A percentile compares a stretch with the other conserved stretches of the same genome.
These are phyloP conservation scores for Onychomys arenicola DNA, from an alignment of 2,797 vertebrate species.

Conservation along the genomic window DNA sequence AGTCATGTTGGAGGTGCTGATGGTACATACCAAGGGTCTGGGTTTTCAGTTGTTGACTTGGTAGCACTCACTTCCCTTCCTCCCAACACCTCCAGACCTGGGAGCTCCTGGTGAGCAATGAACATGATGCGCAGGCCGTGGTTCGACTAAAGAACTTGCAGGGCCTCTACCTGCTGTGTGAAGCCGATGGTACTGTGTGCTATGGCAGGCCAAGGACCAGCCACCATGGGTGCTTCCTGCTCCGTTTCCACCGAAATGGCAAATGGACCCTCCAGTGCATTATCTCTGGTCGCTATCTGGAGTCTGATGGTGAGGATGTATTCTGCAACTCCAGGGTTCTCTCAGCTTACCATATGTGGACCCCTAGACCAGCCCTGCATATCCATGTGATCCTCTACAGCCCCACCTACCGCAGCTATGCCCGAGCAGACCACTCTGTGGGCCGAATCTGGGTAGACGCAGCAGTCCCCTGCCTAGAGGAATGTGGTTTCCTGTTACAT, in stretches of 20 bases:
- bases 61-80: not conserved
- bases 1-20: not conserved
- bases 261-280: conserved; percentile 83
- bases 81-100: conserved; percentile 77
- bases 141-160: conserved; percentile 77
- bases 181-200: conserved; percentile 71
- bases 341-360: conserved; percentile 82
- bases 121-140: conserved; percentile 68
- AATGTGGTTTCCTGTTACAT: conserved; percentile 83
- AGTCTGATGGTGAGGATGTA: conserved; percentile 81
- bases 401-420: conserved; percentile 73
- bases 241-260: conserved; percentile 80
- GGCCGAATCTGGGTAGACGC: conserved; percentile 82
- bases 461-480: conserved; percentile 72
- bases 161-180: conserved; percentile 76
- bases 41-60: not conserved
- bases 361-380: conserved; percentile 80
- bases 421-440: conserved; percentile 73
- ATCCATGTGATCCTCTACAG: conserved; percentile 80
- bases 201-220: conserved; percentile 62
- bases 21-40: not conserved
- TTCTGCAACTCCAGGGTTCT: conserved; percentile 79
- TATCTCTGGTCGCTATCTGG: conserved; percentile 78
- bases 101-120: conserved; percentile 78
- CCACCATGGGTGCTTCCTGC: conserved; percentile 76